A percentile compares a stretch with the other conserved stretches of the same genome.
Evolutionary conservation across 2,797 vertebrate species (phyloP).

Genomic region (Clarias laeviceps): DNA sequence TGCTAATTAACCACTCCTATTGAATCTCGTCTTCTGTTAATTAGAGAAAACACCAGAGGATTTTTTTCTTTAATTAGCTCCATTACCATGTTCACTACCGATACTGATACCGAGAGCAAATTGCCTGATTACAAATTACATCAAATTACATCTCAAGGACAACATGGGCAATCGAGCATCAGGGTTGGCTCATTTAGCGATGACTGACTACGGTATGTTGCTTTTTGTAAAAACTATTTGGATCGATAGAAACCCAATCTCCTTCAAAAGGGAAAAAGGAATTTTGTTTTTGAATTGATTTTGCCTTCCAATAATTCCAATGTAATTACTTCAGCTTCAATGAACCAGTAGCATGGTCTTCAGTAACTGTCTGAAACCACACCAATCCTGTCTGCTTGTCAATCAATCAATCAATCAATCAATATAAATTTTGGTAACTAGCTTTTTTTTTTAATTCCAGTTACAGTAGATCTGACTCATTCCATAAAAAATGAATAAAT

Average conservation of each 20-base stretch:
- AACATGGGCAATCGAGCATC: not conserved
- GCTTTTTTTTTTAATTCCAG: too few relatives aligned
- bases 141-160: not conserved
- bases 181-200: too few relatives aligned
- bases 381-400: not conserved
- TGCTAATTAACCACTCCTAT: not conserved
- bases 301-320: not conserved
- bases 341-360: not conserved
- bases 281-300: not conserved
- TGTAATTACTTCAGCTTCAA: not conserved
- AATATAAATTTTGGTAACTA: too few relatives aligned
- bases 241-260: not conserved
- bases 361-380: too few relatives aligned
- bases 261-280: not conserved
- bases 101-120: not conserved
- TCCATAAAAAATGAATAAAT: not conserved
- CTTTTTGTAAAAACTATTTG: not conserved
- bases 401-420: not conserved
- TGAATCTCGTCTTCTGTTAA: constrained; percentile 1
- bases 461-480: not conserved
- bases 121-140: not conserved
- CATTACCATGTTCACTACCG: not conserved
- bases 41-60: not conserved
- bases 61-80: constrained; percentile 13
- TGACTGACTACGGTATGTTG: not conserved